These are phyloP conservation scores for Anguilla anguilla DNA, from an alignment of 2,797 vertebrate genomes.

Conservation along the genomic window DNA sequence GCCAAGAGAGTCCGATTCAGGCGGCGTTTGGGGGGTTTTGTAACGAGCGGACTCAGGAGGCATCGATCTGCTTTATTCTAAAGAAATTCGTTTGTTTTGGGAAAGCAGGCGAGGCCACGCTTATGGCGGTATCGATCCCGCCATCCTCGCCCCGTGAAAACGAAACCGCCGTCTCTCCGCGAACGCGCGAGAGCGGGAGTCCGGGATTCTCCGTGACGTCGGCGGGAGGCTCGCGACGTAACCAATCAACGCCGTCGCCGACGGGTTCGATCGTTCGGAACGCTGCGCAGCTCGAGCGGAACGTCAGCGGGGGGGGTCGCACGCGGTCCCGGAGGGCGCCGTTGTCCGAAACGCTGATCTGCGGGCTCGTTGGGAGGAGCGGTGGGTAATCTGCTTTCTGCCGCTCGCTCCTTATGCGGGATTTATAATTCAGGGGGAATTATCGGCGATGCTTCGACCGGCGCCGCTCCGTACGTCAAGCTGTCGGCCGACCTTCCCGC, in stretches of 20 bases:
- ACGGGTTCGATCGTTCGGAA: constrained; percentile 6
- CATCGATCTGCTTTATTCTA: neutral
- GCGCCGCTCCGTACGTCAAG: constrained; percentile 72
- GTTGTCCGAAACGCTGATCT: constrained; percentile 52
- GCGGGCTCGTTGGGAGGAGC: constrained; percentile 62
- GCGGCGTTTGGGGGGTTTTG: neutral
- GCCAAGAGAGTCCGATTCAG: neutral
- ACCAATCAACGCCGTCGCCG: constrained; percentile 13
- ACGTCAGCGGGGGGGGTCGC: constrained; percentile 1
- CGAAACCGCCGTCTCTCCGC: neutral
- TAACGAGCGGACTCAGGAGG: neutral
- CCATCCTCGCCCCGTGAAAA: neutral
- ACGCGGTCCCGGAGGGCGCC: constrained; percentile 9
- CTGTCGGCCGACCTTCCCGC: constrained; percentile 45
- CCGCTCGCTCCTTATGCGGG: constrained; percentile 69
- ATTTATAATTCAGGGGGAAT: constrained; percentile 74
- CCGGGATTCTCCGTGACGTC: neutral
- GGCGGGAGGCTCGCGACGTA: neutral
- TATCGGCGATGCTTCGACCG: constrained; percentile 68
- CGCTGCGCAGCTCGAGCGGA: constrained; percentile 24
- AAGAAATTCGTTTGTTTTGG: constrained; percentile 25
- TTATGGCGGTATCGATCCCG: constrained; percentile 14
- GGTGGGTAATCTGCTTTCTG: constrained; percentile 68
- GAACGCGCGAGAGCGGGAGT: neutral
- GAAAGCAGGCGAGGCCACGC: constrained; percentile 3